These are phyloP conservation scores for Lucilia cuprina DNA, from an alignment of 1,140 invertebrate genomes.

Conservation along the genomic window DNA sequence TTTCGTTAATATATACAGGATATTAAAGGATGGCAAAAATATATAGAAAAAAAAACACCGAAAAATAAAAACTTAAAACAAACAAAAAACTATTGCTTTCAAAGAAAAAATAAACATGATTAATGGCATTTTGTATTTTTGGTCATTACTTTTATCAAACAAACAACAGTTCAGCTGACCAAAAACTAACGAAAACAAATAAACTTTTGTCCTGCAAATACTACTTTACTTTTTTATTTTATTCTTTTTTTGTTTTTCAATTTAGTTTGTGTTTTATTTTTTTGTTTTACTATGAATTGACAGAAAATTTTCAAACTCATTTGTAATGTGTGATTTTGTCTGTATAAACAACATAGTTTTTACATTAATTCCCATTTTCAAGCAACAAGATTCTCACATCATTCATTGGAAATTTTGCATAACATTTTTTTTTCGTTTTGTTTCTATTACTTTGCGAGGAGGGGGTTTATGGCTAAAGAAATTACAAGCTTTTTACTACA, in stretches of 20 bases:
- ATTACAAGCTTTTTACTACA: neutral
- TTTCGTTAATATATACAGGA: neutral
- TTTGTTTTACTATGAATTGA: neutral
- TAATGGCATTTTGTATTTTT: conserved; percentile 2
- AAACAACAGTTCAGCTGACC: neutral
- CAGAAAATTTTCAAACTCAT: conserved; percentile 13
- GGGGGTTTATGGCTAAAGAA: neutral
- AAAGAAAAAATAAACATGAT: conserved; percentile 6
- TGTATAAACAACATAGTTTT: conserved; percentile 8
- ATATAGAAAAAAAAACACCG: neutral
- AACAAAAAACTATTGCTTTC: neutral
- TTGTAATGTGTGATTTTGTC: conserved; percentile 1
- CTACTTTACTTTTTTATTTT: neutral
- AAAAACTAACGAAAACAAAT: conserved; percentile 3
- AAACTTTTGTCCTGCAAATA: neutral
- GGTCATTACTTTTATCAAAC: conserved; percentile 7
- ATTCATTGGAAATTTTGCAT: neutral
- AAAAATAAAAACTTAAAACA: neutral
- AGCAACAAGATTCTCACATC: neutral
- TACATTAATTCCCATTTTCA: neutral
- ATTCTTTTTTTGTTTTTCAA: neutral
- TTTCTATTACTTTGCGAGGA: too few relatives aligned
- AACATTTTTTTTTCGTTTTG: neutral
- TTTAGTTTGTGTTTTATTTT: neutral
- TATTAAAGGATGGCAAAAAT: neutral